Evolutionary conservation across 2,797 vertebrate species (phyloP).

Genomic region (Betta splendens): DNA sequence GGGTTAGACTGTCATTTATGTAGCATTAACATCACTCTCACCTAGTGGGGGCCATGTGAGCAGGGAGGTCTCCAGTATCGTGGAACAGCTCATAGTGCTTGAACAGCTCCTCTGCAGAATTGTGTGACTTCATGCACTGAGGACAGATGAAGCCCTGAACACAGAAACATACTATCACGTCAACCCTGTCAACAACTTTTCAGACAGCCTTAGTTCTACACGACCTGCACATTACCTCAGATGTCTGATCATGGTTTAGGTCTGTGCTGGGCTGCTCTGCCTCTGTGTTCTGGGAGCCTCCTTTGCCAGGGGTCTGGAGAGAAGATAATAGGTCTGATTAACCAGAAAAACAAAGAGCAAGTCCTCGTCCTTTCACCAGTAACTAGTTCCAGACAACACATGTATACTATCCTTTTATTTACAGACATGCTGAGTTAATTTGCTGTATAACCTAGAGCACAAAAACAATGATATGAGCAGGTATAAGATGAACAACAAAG

Average conservation of each 20-base stretch:
- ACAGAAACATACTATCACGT: conserved; percentile 35
- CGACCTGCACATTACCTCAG: conserved; percentile 85
- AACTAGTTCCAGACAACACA: too few species aligned
- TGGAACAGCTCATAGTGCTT: conserved; percentile 98
- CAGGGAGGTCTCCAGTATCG: conserved; percentile 88
- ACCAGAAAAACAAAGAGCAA: not conserved
- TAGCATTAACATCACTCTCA: conserved; percentile 54
- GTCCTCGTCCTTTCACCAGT: not conserved
- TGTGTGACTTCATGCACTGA: conserved; percentile 99
- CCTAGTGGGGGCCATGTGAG: conserved; percentile 87
- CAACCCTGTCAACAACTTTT: not conserved
- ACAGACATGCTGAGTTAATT: too few species aligned
- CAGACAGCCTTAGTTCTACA: not conserved
- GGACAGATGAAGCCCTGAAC: conserved; percentile 98
- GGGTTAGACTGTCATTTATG: not conserved
- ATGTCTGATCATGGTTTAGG: conserved; percentile 92
- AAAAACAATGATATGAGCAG: too few species aligned
- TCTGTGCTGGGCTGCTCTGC: conserved; percentile 92
- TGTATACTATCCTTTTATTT: too few species aligned
- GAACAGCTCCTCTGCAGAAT: conserved; percentile 97
- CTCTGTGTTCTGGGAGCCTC: conserved; percentile 93
- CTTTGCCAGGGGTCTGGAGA: conserved; percentile 94
- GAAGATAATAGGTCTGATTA: conserved; percentile 8
- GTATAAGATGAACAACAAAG: too few species aligned
- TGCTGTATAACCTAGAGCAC: too few species aligned